Evolutionary conservation across 2,113 vertebrate genomes (phyloP).

Genomic region (Verasper variegatus): DNA sequence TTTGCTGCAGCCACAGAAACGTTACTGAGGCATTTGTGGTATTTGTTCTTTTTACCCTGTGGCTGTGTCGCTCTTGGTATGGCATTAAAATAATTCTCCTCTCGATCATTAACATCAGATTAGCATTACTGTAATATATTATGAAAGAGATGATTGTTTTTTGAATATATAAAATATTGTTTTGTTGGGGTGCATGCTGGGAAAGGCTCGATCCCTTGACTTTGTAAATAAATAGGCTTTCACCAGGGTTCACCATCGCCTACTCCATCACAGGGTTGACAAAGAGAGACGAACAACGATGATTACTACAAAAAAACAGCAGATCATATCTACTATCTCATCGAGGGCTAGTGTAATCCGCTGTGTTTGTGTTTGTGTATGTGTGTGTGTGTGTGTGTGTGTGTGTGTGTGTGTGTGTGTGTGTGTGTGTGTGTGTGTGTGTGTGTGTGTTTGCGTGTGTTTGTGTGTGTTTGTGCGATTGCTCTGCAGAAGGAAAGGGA

Average conservation of each 20-base stretch:
- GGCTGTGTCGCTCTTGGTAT: background rate
- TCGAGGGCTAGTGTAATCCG: conserved; percentile 12
- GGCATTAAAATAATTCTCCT: too few species aligned
- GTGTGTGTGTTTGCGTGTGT: conserved; percentile 35
- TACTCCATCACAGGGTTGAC: too few species aligned
- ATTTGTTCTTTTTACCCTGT: too few species aligned
- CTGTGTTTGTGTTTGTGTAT: conserved; percentile 35
- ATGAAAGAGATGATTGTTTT: too few species aligned
- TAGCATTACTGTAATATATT: too few species aligned
- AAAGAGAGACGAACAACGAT: too few species aligned
- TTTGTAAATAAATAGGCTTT: conserved; percentile 1
- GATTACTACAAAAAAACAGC: background rate
- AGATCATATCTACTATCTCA: background rate
- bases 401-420: conserved; percentile 23
- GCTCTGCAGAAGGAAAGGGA: conserved; percentile 85
- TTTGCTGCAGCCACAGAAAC: background rate
- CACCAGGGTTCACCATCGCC: too few species aligned
- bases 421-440: conserved; percentile 35
- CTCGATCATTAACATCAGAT: too few species aligned
- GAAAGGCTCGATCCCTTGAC: background rate
- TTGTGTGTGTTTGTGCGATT: conserved; percentile 39
- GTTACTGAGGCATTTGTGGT: too few species aligned
- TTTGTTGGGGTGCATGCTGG: background rate
- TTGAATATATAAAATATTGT: background rate
- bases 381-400: conserved; percentile 33